These are phyloP conservation scores for Pelochelys cantorii DNA, from an alignment of 2,797 vertebrate genomes.

Conservation along the genomic window DNA sequence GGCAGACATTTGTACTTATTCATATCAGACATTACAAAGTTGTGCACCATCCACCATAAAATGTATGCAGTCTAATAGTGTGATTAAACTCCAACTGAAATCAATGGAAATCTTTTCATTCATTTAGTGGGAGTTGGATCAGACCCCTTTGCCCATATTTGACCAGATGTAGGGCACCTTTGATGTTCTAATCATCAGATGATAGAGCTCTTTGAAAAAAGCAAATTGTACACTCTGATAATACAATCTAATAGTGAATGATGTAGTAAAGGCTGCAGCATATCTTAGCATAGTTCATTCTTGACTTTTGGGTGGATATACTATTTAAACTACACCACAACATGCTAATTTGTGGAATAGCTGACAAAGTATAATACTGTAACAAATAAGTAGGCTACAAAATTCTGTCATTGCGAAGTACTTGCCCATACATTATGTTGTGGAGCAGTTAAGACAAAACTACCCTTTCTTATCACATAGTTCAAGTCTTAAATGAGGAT, in stretches of 20 bases:
- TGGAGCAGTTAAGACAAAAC: neutral
- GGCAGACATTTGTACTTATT: neutral
- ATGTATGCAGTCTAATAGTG: neutral
- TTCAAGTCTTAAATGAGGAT: neutral
- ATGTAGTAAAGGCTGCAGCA: neutral
- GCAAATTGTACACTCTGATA: neutral
- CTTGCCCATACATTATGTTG: neutral
- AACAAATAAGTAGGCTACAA: neutral
- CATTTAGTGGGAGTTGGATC: neutral
- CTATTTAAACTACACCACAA: neutral
- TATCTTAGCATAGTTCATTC: neutral
- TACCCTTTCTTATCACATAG: neutral
- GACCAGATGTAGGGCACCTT: neutral
- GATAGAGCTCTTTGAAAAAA: neutral
- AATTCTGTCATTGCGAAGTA: neutral
- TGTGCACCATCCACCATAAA: neutral
- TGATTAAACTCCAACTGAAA: neutral
- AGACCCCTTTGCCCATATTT: accelerated
- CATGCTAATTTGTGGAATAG: neutral
- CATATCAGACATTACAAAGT: neutral
- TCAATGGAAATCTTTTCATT: neutral
- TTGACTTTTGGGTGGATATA: neutral
- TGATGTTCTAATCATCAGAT: neutral
- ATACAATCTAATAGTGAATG: neutral
- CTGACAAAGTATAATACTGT: neutral